Base-by-base conservation (phyloP, 2,888 invertebrate genomes). In the Mylabris sibirica region DNA sequence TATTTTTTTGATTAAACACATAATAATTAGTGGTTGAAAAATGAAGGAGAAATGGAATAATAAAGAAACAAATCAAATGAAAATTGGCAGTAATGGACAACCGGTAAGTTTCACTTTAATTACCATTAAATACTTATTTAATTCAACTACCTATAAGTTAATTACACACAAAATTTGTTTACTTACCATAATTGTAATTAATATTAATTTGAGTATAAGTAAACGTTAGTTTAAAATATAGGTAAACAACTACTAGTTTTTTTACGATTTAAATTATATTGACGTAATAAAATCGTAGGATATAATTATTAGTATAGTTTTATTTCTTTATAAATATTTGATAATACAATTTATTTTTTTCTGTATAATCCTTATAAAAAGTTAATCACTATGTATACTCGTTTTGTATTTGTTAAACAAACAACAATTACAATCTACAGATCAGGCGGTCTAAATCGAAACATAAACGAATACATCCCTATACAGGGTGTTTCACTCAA, bases 11-110 rank as follows among this genome's bases (percentile, higher is more conserved):
- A 57, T n/a, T n/a, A n/a, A n/a, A n/a, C n/a, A n/a, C n/a, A n/a
- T n/a, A n/a, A n/a, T n/a, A n/a, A 53, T 53, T 34, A 35, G 34
- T 38, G 35, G 22, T 8, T 11, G 41, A 41, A 60, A 63, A 69
- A 69, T 69, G 69, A 66, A 63, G 38, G 69, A 69, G 63, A 66
- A 69, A 59, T 69, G 69, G 69, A 49, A 60, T 30, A 49, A 64
- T 41, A 63, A 35, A 59, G 30, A 59, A 8, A 62, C 34, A 9
- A 62, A 57, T 41, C 53, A 53, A 12, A 22, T 5, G 22, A 59
- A 63, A 60, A 26, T 44, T 30, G 30, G 30, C 17, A 38, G 11
- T 30, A 66, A 69, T 63, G 69, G 66, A 35, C 69, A 69, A 66
- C 66, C 69, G 57, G 69, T 69, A 69, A 69, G 66, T 63, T 59